Percentiles rank a stretch among this genome's conserved stretches.
Evolutionary conservation across 2,113 vertebrate species (phyloP).

Genomic region (Reinhardtius hippoglossoides): DNA sequence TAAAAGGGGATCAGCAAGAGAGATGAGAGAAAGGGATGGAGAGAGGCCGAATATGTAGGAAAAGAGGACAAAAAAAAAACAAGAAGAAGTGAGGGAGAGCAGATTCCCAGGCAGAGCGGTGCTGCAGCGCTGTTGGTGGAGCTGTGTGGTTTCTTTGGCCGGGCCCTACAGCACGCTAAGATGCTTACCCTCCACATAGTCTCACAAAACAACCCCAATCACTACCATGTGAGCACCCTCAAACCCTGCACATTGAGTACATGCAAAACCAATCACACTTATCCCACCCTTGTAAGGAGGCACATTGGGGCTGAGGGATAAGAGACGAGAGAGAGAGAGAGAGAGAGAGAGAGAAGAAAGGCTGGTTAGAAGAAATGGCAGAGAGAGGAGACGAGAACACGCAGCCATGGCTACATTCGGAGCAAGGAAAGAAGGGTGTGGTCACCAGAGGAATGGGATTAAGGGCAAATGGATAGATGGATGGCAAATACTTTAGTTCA

Average conservation of each 20-base stretch:
- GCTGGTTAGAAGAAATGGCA: constrained; percentile 58
- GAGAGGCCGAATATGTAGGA: constrained; percentile 21
- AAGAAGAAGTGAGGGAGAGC: neutral
- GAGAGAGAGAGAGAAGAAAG: constrained; percentile 10
- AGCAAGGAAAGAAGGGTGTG: constrained; percentile 47
- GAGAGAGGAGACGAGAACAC: constrained; percentile 35
- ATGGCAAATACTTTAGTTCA: constrained; percentile 61
- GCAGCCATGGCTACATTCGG: constrained; percentile 34
- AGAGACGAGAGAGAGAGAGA: constrained; percentile 1
- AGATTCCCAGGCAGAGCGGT: constrained; percentile 36
- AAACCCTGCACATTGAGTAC: constrained; percentile 66
- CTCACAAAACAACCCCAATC: constrained; percentile 76
- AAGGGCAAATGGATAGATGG: constrained; percentile 52
- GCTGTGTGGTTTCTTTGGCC: constrained; percentile 73
- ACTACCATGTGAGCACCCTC: constrained; percentile 78
- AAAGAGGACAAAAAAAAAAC: constrained; percentile 29
- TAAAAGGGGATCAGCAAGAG: constrained; percentile 24
- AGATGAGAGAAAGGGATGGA: constrained; percentile 41
- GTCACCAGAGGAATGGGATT: constrained; percentile 53
- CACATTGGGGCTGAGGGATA: constrained; percentile 37
- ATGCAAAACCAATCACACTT: constrained; percentile 66
- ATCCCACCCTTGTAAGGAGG: constrained; percentile 59
- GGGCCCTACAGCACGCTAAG: constrained; percentile 70
- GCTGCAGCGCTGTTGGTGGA: constrained; percentile 56
- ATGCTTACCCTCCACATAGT: constrained; percentile 77